Evolutionary conservation across 2,113 vertebrate genomes (phyloP), one percentile per base, ranked within the genome.

Genomic region (Gopherus evgoodei): DNA sequence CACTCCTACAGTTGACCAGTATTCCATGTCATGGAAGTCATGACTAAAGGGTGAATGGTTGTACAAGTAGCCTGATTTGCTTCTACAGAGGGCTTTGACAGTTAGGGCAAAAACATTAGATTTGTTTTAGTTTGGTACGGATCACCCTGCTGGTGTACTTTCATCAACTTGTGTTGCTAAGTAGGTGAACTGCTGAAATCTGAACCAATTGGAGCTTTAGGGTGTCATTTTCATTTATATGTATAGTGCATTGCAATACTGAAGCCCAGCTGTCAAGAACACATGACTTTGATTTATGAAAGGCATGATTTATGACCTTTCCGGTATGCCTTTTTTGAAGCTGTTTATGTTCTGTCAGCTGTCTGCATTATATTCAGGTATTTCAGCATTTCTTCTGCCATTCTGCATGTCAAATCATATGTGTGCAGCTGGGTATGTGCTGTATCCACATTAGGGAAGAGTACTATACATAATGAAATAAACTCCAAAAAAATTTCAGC

Each of bases 341-440:
- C 31, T 53, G 1, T 82, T 84, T 65, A 27, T 29, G 0, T 0
- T 69, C 1, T 80, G 8, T 7, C 31, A 8, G 5, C 2, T 2
- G 0, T 10, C 11, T 84, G 56, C 38, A 11, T 82, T 87, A 76
- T 90, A 84, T 90, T 57, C 75, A 87, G 31, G 2, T 11, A 76
- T 76, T 86, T 88, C 62, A 90, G 8, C 6, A 44, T 24, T 52
- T 91, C 89, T 92, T 53, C 29, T 90, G 53, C 21, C 38, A 47
- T 38, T 13, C 14, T 72, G 11, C 5, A 31, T 1, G 38, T 50
- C 8, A 54, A 22, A 11, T 8, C 38, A 14, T 22, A 38, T 38
- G 8, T 78, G 27, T 85, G 12, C 31, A 83, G 11, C n/a, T 91
- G 31, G 57, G 52, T 83, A 80, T 83, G 50, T 83, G 10, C 54